phyloP scores from a whole-genome alignment of 2,797 vertebrate genomes.

The Hippoglossus hippoglossus region DNA sequence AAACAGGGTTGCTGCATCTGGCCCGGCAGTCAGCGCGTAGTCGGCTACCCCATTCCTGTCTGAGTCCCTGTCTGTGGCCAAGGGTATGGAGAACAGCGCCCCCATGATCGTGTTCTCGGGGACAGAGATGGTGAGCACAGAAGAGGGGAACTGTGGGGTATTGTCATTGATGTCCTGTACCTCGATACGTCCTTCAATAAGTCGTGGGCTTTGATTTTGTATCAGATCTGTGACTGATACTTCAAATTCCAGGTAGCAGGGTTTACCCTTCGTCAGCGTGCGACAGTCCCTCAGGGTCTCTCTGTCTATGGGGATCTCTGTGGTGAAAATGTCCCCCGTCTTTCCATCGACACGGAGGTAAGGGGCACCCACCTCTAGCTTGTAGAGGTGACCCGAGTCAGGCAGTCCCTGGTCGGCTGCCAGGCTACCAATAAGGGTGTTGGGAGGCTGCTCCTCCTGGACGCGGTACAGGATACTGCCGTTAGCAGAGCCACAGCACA shows the following conservation, averaged over 20 bases:
- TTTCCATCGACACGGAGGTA: constrained; percentile 97
- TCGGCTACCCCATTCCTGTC: constrained; percentile 94
- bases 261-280: constrained; percentile 86
- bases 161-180: constrained; percentile 99
- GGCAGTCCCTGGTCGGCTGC: constrained; percentile 96
- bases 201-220: constrained; percentile 90
- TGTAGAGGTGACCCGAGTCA: constrained; percentile 96
- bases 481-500: constrained; percentile 69
- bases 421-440: constrained; percentile 96
- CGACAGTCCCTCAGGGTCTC: constrained; percentile 95
- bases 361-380: constrained; percentile 94
- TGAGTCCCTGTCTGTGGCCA: constrained; percentile 94
- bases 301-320: constrained; percentile 96
- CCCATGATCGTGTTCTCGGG: constrained; percentile 96
- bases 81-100: constrained; percentile 92
- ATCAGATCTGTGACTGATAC: constrained; percentile 97
- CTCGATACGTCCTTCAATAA: constrained; percentile 97
- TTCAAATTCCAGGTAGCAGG: constrained; percentile 97
- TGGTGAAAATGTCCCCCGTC: constrained; percentile 98
- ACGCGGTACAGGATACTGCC: constrained; percentile 90
- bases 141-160: constrained; percentile 96
- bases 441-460: constrained; percentile 96
- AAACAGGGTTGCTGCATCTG: constrained; percentile 93
- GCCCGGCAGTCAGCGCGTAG: constrained; percentile 92
- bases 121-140: constrained; percentile 94